Conservation (phyloP, 2,888 invertebrate genomes). For the Chloroclysta siterata region DNA sequence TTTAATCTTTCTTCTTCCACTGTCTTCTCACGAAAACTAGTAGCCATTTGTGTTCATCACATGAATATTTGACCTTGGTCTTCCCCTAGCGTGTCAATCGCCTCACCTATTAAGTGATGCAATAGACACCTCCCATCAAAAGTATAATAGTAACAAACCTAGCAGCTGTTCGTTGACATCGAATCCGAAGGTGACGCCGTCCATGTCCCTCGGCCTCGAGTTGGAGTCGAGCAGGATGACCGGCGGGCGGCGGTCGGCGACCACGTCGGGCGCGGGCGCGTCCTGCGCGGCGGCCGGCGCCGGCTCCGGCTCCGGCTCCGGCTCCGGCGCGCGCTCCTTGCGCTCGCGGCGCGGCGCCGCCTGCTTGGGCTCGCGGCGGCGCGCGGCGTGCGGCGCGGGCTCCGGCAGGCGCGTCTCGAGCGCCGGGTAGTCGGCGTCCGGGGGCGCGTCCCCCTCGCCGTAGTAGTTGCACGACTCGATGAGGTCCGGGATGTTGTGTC, state of each 20-base stretch:
- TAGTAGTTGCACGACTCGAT: slow-evolving; percentile 83
- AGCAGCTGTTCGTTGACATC: slow-evolving; percentile 90
- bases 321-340: slow-evolving; percentile 35
- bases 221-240: slow-evolving; percentile 90
- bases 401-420: slow-evolving; percentile 37
- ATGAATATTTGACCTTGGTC: no score
- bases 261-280: slow-evolving; percentile 72
- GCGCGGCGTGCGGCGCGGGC: slow-evolving; percentile 37
- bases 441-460: slow-evolving; percentile 60
- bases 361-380: slow-evolving; percentile 38
- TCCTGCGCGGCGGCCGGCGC: slow-evolving; percentile 53
- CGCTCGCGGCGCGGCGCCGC: slow-evolving; percentile 42
- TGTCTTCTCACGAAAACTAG: no score
- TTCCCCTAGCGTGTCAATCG: no score
- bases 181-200: slow-evolving; percentile 92
- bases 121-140: no score
- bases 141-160: no score
- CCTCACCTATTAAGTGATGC: no score
- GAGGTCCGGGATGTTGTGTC: slow-evolving; percentile 80
- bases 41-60: no score
- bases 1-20: no score
- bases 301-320: no score
- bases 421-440: slow-evolving; percentile 48
- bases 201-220: slow-evolving; percentile 79
- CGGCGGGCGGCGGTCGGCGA: slow-evolving; percentile 86